A percentile compares a stretch with the other conserved stretches of the same genome.
Conservation (phyloP, 2,113 vertebrate genomes). For the Podilymbus podiceps region DNA sequence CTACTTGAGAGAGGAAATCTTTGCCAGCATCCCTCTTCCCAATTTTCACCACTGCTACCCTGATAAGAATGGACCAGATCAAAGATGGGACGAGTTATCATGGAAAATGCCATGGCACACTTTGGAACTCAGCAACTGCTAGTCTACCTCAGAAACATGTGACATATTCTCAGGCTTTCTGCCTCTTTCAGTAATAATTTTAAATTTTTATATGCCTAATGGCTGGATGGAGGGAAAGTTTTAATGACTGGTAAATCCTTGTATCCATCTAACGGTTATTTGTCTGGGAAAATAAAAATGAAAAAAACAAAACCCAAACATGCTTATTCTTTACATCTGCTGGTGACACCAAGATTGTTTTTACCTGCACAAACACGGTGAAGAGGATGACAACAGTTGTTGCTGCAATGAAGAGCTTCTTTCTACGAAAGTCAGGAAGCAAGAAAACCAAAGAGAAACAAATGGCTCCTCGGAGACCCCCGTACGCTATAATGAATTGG, state of each 20-base stretch:
- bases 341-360: not conserved
- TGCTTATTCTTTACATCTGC: not conserved
- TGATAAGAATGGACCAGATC: not conserved
- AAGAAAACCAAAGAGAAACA: slow-evolving; percentile 85
- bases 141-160: rapidly evolving
- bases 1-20: not conserved
- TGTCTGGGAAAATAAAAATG: not conserved
- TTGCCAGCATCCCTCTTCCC: not conserved
- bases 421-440: slow-evolving; percentile 81
- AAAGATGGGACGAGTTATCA: not conserved
- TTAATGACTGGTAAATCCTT: not conserved
- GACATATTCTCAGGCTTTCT: not conserved
- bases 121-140: not conserved
- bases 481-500: slow-evolving; percentile 84
- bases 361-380: slow-evolving; percentile 84
- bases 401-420: slow-evolving; percentile 84
- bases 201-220: not conserved
- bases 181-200: not conserved
- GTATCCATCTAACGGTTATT: not conserved
- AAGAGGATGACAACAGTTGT: slow-evolving; percentile 86
- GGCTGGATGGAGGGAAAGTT: no score
- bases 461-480: slow-evolving; percentile 82
- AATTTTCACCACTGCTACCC: not conserved
- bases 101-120: not conserved
- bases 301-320: not conserved